These are phyloP conservation scores for Drosophila setosimentum DNA, from an alignment of 2,888 invertebrate species.

Conservation along the genomic window DNA sequence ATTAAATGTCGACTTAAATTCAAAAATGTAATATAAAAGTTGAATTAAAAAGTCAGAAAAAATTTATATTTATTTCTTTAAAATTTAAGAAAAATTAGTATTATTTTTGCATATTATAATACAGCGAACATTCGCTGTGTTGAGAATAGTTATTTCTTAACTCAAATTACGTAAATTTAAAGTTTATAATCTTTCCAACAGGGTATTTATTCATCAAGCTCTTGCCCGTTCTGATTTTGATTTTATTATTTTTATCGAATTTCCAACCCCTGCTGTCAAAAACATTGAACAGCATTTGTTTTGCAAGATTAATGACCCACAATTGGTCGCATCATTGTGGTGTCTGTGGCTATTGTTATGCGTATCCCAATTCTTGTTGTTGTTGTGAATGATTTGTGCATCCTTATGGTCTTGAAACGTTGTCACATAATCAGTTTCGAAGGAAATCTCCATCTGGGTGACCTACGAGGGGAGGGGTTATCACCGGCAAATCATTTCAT, in stretches of 20 bases:
- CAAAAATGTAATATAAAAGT: background rate
- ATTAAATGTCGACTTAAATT: background rate
- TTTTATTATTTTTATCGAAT: background rate
- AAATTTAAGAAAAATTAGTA: background rate
- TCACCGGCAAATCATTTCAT: conserved; percentile 68
- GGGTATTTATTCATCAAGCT: conserved; percentile 22
- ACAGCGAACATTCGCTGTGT: background rate
- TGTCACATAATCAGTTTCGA: conserved; percentile 61
- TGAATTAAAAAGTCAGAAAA: background rate
- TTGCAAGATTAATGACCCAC: conserved; percentile 77
- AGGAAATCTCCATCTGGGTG: conserved; percentile 34
- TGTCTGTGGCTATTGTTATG: conserved; percentile 30
- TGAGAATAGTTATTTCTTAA: background rate
- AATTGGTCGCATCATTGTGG: conserved; percentile 61
- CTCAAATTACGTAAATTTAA: background rate
- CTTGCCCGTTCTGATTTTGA: background rate
- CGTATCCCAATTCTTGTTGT: conserved; percentile 25
- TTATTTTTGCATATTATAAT: background rate
- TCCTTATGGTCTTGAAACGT: conserved; percentile 65
- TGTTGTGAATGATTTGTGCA: conserved; percentile 59
- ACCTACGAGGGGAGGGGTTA: conserved; percentile 18
- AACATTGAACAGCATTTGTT: conserved; percentile 78
- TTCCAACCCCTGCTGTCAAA: conserved; percentile 69
- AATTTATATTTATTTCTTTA: background rate
- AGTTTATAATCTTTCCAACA: background rate